Evolutionary conservation across 2,888 invertebrate genomes (phyloP), one percentile per base, ranked within the genome.

Genomic region (Eudasyphora cyanicolor): DNA sequence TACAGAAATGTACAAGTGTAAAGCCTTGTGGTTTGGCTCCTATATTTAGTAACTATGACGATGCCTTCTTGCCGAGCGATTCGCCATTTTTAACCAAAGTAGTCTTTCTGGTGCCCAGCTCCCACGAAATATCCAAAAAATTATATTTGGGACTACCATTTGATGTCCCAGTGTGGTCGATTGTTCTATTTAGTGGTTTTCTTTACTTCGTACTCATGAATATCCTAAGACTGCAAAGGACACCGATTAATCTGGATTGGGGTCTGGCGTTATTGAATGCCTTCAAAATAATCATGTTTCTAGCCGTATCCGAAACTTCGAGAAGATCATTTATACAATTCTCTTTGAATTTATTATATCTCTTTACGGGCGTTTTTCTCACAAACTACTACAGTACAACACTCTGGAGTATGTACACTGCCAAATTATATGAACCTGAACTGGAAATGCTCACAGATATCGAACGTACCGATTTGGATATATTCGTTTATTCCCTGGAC

Each of bases 111-210:
- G 73, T 73, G 0, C 81, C 81, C 5, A 45, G 2, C 21, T 7
- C 67, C 10, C 49, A 76, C 10, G 81, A 81, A 51, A 81, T 81
- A 45, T 6, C 54, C 2, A 21, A 57, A 0, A 57, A 27, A n/a
- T 49, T 73, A 17, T 81, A 81, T 57, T 7, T 81, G 10, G 10
- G 42, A 1, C n/a, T 81, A 10, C 67, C 81, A 0, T 73, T 38
- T 21, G 60, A 69, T 49, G 45, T 19, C 12, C 57, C 49, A 12
- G 64, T 76, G 4, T 67, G 54, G 64, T 32, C 12, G 1, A 32
- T 81, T 2, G 19, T 76, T 10, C 0, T 76, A 0, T 14, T 60
- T 10, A 73, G 19, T 1, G 45, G 32, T 7, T 38, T n/a, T 1
- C 1, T 49, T 0, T 69, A 57, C 45, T 54, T 35, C 4, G 0